Conservation (phyloP, 2,113 vertebrate genomes). For the Gasterosteus nipponicus region DNA sequence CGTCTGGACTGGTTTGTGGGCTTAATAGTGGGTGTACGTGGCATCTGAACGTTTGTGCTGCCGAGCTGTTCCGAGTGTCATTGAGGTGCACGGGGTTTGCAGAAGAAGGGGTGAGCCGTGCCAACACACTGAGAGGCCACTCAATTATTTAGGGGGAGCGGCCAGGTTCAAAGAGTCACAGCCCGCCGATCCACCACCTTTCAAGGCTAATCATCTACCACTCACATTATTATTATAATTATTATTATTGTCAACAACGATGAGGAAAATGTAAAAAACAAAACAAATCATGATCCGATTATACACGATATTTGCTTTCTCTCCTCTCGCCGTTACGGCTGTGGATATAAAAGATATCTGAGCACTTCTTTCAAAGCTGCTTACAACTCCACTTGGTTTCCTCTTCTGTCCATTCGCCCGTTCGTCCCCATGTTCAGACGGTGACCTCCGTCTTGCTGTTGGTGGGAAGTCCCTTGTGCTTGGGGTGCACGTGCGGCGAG, state of each 20-base stretch:
- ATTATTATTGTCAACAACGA: slow-evolving; percentile 45
- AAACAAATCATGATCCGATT: slow-evolving; percentile 49
- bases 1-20: slow-evolving; percentile 27
- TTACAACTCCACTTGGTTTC: slow-evolving; percentile 15
- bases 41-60: slow-evolving; percentile 41
- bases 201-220: slow-evolving; percentile 42
- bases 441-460: slow-evolving; percentile 99
- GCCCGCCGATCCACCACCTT: slow-evolving; percentile 43
- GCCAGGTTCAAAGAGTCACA: slow-evolving; percentile 63
- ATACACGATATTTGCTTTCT: slow-evolving; percentile 60
- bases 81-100: slow-evolving; percentile 35
- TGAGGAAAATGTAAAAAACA: slow-evolving; percentile 60
- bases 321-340: slow-evolving; percentile 33
- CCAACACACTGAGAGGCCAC: slow-evolving; percentile 61
- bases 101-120: slow-evolving; percentile 43
- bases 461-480: slow-evolving; percentile 86
- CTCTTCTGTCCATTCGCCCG: slow-evolving; percentile 9
- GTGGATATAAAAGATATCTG: slow-evolving; percentile 64
- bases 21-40: slow-evolving; percentile 35
- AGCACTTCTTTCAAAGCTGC: slow-evolving; percentile 37
- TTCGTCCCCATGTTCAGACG: slow-evolving; percentile 79
- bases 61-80: slow-evolving; percentile 26
- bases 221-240: slow-evolving; percentile 31
- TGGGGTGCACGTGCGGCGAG: slow-evolving; percentile 82
- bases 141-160: slow-evolving; percentile 67